A percentile compares a stretch with the other conserved stretches of the same genome.
Conservation (phyloP, 2,888 invertebrate species). For the Tenthredo distinguenda region DNA sequence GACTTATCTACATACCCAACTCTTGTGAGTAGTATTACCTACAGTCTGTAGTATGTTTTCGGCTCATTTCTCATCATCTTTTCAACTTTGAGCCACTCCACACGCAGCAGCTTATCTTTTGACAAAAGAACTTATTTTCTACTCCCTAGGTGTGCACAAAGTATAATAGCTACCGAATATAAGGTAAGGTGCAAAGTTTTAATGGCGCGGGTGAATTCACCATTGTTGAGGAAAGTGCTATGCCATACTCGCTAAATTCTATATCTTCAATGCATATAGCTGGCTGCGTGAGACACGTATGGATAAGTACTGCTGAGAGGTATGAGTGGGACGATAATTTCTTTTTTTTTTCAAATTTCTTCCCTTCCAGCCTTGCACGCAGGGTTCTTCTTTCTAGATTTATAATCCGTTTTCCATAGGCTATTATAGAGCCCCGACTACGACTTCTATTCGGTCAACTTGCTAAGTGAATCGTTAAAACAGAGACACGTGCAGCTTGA, state of each 20-base stretch:
- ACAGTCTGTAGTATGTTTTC: not conserved
- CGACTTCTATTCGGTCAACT: not conserved
- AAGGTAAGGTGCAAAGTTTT: conserved; percentile 14
- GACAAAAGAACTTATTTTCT: conserved; percentile 12
- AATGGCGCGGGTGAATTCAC: not conserved
- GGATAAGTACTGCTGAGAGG: too few relatives aligned
- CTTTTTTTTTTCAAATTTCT: not conserved
- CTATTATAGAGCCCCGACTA: not conserved
- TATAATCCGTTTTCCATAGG: not conserved
- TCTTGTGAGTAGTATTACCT: not conserved
- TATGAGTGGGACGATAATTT: conserved; percentile 14
- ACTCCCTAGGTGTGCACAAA: not conserved
- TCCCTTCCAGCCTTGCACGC: not conserved
- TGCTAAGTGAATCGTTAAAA: not conserved
- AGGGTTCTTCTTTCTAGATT: not conserved
- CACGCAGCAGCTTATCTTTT: conserved; percentile 34
- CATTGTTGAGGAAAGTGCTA: not conserved
- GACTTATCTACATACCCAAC: not conserved
- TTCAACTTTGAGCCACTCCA: conserved; percentile 3
- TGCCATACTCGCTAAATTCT: not conserved
- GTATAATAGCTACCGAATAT: conserved; percentile 20
- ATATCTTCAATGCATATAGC: not conserved
- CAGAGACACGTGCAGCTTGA: not conserved
- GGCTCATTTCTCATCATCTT: conserved; percentile 29
- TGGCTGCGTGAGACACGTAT: not conserved